Evolutionary conservation across 2,888 invertebrate genomes (phyloP).

Genomic region (Agriopis aurantiaria): DNA sequence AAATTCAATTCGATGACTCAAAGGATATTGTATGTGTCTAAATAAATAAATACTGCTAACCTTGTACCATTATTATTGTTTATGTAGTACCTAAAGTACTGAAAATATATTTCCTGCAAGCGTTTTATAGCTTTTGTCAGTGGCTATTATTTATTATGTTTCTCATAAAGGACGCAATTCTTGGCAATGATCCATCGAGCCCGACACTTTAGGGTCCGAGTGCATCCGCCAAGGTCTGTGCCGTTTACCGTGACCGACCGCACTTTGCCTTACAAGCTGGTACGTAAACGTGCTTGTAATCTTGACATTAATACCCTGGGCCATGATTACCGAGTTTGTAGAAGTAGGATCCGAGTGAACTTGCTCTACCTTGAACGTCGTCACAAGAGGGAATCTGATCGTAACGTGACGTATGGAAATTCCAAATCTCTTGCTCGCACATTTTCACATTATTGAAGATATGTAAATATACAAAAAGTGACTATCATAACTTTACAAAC

Average conservation of each 20-base stretch:
- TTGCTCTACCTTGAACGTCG: not conserved
- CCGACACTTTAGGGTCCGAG: constrained; percentile 46
- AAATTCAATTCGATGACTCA: not conserved
- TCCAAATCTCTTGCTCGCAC: too few species aligned
- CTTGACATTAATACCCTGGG: constrained; percentile 39
- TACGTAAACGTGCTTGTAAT: constrained; percentile 32
- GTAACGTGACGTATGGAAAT: too few species aligned
- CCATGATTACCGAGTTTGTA: not conserved
- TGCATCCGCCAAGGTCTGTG: constrained; percentile 54
- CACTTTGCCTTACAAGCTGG: constrained; percentile 40
- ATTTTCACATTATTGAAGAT: too few species aligned
- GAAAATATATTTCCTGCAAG: constrained; percentile 14
- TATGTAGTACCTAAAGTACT: not conserved
- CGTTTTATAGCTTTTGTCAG: constrained; percentile 33
- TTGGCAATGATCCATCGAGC: constrained; percentile 42
- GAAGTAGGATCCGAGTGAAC: not conserved
- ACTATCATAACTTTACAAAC: too few species aligned
- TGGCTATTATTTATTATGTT: constrained; percentile 22
- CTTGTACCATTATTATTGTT: constrained; percentile 9
- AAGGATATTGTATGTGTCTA: not conserved
- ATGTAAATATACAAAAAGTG: too few species aligned
- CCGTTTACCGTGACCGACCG: constrained; percentile 61
- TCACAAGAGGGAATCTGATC: not conserved
- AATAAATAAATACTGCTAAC: constrained; percentile 4
- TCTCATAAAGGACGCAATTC: constrained; percentile 33